Percentiles rank a stretch among this genome's conserved stretches.
These are phyloP conservation scores for Dascillus cervinus DNA, from an alignment of 2,888 invertebrate genomes.

Conservation along the genomic window DNA sequence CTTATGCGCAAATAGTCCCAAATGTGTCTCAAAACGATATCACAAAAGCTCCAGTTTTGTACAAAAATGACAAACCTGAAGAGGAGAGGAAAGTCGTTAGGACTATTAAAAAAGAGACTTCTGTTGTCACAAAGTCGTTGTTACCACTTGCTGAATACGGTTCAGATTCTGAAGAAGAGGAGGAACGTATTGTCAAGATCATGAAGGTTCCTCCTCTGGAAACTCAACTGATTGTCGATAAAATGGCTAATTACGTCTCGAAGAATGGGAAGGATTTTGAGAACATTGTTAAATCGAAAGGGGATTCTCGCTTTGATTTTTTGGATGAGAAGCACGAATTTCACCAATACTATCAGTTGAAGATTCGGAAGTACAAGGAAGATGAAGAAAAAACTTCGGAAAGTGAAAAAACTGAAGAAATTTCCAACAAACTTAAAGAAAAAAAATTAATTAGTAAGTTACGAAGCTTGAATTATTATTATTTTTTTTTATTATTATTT, in stretches of 20 bases:
- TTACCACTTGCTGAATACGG: slow-evolving; percentile 34
- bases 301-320: slow-evolving; percentile 83
- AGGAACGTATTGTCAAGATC: slow-evolving; percentile 9
- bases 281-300: slow-evolving; percentile 72
- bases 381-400: slow-evolving; percentile 29
- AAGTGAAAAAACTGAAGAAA: slow-evolving; percentile 32
- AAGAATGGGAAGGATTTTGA: slow-evolving; percentile 94
- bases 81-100: not conserved
- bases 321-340: slow-evolving; percentile 68
- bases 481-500: not conserved
- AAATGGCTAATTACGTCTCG: slow-evolving; percentile 94
- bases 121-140: slow-evolving; percentile 7
- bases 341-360: slow-evolving; percentile 74
- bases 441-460: slow-evolving; percentile 38
- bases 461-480: slow-evolving; percentile 7
- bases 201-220: slow-evolving; percentile 67
- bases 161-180: slow-evolving; percentile 30
- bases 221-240: slow-evolving; percentile 81
- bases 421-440: slow-evolving; percentile 23
- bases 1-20: slow-evolving; percentile 39
- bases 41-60: slow-evolving; percentile 40
- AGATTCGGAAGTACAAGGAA: slow-evolving; percentile 45
- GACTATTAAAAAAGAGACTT: not conserved
- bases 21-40: slow-evolving; percentile 29
- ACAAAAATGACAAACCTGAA: slow-evolving; percentile 20